Evolutionary conservation across 35 echinoderm and acorn worm genomes (phyloP).

Genomic region (Hemicentrotus pulcherrimus): DNA sequence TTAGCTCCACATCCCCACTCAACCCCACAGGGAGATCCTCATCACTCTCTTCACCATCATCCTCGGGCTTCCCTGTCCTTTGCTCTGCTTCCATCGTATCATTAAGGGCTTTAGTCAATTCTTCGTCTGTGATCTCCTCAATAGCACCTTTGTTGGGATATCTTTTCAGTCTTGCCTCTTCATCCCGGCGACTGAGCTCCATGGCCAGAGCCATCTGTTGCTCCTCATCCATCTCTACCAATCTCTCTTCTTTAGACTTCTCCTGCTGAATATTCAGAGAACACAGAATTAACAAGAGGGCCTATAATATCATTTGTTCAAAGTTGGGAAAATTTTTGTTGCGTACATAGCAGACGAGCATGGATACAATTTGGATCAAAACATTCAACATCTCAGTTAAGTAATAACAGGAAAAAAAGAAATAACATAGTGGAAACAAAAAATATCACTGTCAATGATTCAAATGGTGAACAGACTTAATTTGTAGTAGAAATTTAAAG

Average conservation of each 20-base stretch:
- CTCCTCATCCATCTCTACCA: constrained; percentile 81
- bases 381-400: background rate
- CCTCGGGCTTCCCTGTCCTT: background rate
- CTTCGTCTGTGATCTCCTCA: background rate
- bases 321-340: background rate
- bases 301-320: background rate
- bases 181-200: constrained; percentile 66
- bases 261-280: background rate
- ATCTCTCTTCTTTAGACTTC: background rate
- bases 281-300: background rate
- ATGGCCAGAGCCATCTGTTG: constrained; percentile 81
- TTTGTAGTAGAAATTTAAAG: too few species aligned
- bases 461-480: too few species aligned
- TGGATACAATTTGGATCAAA: too few species aligned
- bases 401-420: background rate
- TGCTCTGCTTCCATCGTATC: background rate
- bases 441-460: too few species aligned
- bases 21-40: background rate
- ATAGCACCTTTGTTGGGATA: background rate
- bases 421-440: background rate
- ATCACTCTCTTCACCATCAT: constrained; percentile 8
- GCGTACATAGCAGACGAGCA: background rate
- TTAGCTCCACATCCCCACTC: background rate
- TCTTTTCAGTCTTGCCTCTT: background rate
- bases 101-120: background rate